phyloP scores from a whole-genome alignment of 2,113 vertebrate species.

The Corydoras sp. region DNA sequence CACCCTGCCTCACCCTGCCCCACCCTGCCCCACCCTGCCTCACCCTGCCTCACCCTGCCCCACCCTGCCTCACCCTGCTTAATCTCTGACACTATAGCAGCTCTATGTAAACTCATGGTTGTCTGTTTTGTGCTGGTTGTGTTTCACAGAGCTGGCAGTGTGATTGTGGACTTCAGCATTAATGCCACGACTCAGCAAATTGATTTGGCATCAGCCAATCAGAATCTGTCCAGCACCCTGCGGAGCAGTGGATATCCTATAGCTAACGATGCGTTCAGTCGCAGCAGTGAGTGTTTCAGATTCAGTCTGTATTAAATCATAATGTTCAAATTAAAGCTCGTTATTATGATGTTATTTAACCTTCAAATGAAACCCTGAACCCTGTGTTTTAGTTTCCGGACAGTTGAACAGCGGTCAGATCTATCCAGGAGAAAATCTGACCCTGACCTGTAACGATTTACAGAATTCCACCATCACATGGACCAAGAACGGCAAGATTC shows the following conservation, averaged over 20 bases:
- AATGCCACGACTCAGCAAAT: not conserved
- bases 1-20: too few relatives aligned
- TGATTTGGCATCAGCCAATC: constrained; percentile 3
- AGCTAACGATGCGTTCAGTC: not conserved
- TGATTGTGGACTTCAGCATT: constrained; percentile 31
- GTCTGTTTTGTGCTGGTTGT: not conserved
- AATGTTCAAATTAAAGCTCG: too few relatives aligned
- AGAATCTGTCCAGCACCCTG: constrained; percentile 6
- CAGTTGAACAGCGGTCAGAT: constrained; percentile 1
- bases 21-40: too few relatives aligned
- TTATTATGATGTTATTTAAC: too few relatives aligned
- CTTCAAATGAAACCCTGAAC: not conserved
- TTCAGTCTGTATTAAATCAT: too few relatives aligned
- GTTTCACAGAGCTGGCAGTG: constrained; percentile 35
- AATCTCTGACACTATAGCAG: too few relatives aligned
- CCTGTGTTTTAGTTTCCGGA: constrained; percentile 1
- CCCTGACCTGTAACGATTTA: constrained; percentile 2
- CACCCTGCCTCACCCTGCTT: too few relatives aligned
- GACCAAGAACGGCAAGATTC: constrained; percentile 5
- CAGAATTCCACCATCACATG: not conserved
- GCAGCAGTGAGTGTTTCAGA: constrained; percentile 3
- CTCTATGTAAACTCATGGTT: too few relatives aligned
- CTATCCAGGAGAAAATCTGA: constrained; percentile 22
- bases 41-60: too few relatives aligned
- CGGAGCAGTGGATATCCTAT: not conserved